Conservation (phyloP, 2,888 invertebrate species). For the Neoscelio sp. region DNA sequence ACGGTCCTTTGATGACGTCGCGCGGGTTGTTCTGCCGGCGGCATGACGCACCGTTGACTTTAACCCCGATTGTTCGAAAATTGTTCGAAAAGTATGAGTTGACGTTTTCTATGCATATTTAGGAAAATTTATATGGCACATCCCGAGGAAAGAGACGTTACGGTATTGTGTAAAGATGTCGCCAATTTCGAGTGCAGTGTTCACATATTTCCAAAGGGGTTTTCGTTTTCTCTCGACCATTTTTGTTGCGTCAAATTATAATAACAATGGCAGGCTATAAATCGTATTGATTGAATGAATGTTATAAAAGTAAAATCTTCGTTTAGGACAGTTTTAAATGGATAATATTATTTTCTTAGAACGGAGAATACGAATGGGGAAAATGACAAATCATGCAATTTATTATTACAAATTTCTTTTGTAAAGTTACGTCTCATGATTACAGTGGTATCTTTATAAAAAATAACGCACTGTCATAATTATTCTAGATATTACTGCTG, state of each 20-base stretch:
- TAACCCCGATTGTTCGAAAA: constrained; percentile 40
- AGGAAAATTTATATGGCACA: constrained; percentile 49
- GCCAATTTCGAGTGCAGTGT: constrained; percentile 49
- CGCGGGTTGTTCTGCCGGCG: constrained; percentile 30
- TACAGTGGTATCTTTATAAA: too few species aligned
- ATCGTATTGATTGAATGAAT: not conserved
- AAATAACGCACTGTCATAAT: too few species aligned
- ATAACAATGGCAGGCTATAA: constrained; percentile 43
- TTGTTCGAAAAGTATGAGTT: constrained; percentile 8
- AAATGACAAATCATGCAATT: too few species aligned
- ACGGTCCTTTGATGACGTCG: constrained; percentile 52
- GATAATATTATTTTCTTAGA: constrained; percentile 3
- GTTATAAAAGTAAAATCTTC: too few species aligned
- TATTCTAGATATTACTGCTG: too few species aligned
- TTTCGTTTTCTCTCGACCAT: constrained; percentile 12
- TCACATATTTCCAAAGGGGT: constrained; percentile 33
- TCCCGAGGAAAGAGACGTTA: constrained; percentile 23
- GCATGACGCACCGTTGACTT: constrained; percentile 30
- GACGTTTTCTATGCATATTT: constrained; percentile 52
- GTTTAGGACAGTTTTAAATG: not conserved
- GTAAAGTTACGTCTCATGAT: too few species aligned
- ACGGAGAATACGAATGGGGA: too few species aligned
- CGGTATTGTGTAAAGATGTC: not conserved
- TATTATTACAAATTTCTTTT: too few species aligned
- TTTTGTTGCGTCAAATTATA: constrained; percentile 53